Percentiles rank a stretch among this genome's conserved stretches.
phyloP scores from a whole-genome alignment of 1,140 invertebrate genomes.

The Probaryconus sp. region DNA sequence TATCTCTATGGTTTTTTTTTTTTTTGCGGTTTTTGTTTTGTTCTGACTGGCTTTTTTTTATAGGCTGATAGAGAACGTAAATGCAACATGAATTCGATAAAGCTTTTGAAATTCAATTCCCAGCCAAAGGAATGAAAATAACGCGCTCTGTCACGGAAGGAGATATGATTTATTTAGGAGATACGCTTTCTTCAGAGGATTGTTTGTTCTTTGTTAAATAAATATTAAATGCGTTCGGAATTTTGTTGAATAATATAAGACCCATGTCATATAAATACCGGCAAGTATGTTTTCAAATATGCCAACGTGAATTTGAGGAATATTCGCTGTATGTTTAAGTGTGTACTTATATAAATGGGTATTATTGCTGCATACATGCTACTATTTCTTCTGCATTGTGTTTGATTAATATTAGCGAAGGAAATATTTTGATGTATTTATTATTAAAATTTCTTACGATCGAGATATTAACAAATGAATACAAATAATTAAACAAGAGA shows the following conservation, averaged over 20 bases:
- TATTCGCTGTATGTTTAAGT: too few species aligned
- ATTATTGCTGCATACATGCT: too few species aligned
- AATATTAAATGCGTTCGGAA: conserved; percentile 16
- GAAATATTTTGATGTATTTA: too few species aligned
- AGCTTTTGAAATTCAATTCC: conserved; percentile 35
- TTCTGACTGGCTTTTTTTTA: conserved; percentile 14
- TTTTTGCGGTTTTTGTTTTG: neutral
- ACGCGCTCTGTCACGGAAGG: neutral
- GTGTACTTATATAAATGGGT: too few species aligned
- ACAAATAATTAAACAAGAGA: too few species aligned
- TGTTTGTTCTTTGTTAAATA: conserved; percentile 21
- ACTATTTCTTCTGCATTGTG: too few species aligned
- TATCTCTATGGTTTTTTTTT: conserved; percentile 26
- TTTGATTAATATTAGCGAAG: too few species aligned
- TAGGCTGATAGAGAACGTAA: conserved; percentile 26
- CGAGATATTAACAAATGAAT: too few species aligned
- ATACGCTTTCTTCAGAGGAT: neutral
- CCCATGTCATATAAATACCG: too few species aligned
- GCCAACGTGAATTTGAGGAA: too few species aligned
- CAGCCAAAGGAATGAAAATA: conserved; percentile 6
- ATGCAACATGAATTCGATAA: conserved; percentile 32
- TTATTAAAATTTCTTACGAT: too few species aligned
- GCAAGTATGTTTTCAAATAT: too few species aligned
- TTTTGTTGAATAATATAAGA: conserved; percentile 1
- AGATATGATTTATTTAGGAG: conserved; percentile 25